Percentiles rank a stretch among this genome's conserved stretches.
Evolutionary conservation across 1,140 invertebrate species (phyloP).

Genomic region (Solenopsis invicta): DNA sequence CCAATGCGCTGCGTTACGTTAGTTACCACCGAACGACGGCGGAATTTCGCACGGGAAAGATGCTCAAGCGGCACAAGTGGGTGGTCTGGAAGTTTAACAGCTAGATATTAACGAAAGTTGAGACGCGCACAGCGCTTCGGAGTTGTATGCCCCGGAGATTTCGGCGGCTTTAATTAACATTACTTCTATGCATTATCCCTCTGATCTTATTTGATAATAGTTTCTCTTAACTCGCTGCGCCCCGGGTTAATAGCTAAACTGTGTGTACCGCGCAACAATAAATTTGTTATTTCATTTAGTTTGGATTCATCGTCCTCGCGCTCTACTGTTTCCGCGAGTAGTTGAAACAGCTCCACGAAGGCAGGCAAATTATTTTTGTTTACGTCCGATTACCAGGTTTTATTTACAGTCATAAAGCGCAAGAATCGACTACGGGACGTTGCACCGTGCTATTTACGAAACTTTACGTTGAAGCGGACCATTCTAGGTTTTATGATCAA

Average conservation of each 20-base stretch:
- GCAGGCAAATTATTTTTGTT: conserved; percentile 22
- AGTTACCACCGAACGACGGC: neutral
- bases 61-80: neutral
- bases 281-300: conserved; percentile 52
- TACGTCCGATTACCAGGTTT: conserved; percentile 30
- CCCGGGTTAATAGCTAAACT: conserved; percentile 45
- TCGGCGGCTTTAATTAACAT: conserved; percentile 59
- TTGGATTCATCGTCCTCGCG: neutral
- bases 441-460: conserved; percentile 17
- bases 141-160: conserved; percentile 56
- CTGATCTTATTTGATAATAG: conserved; percentile 58
- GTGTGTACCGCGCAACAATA: conserved; percentile 13
- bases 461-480: conserved; percentile 14
- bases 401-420: conserved; percentile 5
- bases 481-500: conserved; percentile 59
- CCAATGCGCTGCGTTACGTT: neutral
- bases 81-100: conserved; percentile 32
- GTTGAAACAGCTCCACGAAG: neutral
- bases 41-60: conserved; percentile 31
- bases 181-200: conserved; percentile 52
- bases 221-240: conserved; percentile 34
- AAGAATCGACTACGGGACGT: neutral
- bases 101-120: conserved; percentile 53
- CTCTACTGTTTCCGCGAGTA: neutral
- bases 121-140: conserved; percentile 4